phyloP scores from a whole-genome alignment of 2,797 vertebrate genomes.

The Eulemur coronatus region DNA sequence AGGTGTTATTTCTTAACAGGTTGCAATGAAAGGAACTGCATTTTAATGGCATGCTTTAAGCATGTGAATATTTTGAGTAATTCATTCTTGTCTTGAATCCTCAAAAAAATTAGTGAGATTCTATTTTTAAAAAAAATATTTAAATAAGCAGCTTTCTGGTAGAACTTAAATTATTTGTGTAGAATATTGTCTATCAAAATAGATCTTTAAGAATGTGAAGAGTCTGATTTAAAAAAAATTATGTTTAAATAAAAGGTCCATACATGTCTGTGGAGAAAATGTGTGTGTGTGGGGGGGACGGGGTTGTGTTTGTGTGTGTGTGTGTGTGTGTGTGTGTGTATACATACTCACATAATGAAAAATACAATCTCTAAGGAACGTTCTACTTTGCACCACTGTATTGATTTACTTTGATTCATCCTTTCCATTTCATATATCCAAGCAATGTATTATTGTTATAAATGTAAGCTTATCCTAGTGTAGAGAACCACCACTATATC shows the following conservation, averaged over 20 bases:
- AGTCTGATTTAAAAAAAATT: background rate
- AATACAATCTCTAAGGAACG: background rate
- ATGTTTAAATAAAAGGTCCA: background rate
- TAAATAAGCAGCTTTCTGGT: background rate
- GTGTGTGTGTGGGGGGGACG: rapidly evolving
- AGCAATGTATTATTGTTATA: background rate
- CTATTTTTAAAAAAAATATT: background rate
- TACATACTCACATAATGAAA: background rate
- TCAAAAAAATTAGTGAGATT: background rate
- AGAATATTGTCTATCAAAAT: background rate
- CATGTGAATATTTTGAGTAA: background rate
- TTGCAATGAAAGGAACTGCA: conserved; percentile 38
- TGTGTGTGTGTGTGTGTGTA: too few species aligned
- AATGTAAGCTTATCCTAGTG: background rate
- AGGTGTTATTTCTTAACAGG: conserved; percentile 69
- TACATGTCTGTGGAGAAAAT: background rate
- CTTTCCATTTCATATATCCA: background rate
- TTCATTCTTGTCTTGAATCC: background rate
- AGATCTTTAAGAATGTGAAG: background rate
- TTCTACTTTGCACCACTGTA: background rate
- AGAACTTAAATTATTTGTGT: background rate
- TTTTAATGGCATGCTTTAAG: conserved; percentile 14
- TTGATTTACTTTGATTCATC: background rate
- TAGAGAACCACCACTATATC: background rate
- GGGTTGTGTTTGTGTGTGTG: background rate